These are phyloP conservation scores for Belonocnema kinseyi DNA, from an alignment of 1,140 invertebrate genomes.

Conservation along the genomic window DNA sequence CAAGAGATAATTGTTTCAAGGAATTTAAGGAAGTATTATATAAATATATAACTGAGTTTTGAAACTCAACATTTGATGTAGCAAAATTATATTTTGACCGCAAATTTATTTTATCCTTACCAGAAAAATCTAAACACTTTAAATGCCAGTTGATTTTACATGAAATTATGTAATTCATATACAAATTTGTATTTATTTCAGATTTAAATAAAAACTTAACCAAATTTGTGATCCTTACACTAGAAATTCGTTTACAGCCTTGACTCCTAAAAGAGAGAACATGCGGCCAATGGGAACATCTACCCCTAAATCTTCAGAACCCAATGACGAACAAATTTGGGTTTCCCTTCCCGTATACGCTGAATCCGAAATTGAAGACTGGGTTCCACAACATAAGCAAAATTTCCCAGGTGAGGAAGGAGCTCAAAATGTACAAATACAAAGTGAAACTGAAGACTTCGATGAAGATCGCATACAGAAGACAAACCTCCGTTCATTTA, in stretches of 20 bases:
- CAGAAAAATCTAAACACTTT: too few species aligned
- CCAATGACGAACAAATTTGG: not conserved
- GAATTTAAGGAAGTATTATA: too few species aligned
- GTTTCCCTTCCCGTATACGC: not conserved
- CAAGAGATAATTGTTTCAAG: too few species aligned
- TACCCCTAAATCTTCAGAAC: conserved; percentile 1
- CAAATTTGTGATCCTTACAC: not conserved
- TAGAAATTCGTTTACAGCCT: not conserved
- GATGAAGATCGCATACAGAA: not conserved
- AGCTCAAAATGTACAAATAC: not conserved
- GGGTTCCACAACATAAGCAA: not conserved
- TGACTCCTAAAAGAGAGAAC: not conserved
- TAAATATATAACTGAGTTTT: too few species aligned
- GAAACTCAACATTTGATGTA: too few species aligned
- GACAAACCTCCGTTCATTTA: not conserved
- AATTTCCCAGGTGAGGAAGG: not conserved
- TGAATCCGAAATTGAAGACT: not conserved
- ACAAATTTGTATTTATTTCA: too few species aligned
- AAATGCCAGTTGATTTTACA: too few species aligned
- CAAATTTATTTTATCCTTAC: too few species aligned
- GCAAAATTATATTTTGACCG: too few species aligned
- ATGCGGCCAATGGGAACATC: not conserved
- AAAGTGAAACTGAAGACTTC: not conserved
- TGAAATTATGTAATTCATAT: too few species aligned
- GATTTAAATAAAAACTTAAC: too few species aligned